These are phyloP conservation scores for Trichonephila inaurata DNA, from an alignment of 1,140 invertebrate genomes.

Conservation along the genomic window DNA sequence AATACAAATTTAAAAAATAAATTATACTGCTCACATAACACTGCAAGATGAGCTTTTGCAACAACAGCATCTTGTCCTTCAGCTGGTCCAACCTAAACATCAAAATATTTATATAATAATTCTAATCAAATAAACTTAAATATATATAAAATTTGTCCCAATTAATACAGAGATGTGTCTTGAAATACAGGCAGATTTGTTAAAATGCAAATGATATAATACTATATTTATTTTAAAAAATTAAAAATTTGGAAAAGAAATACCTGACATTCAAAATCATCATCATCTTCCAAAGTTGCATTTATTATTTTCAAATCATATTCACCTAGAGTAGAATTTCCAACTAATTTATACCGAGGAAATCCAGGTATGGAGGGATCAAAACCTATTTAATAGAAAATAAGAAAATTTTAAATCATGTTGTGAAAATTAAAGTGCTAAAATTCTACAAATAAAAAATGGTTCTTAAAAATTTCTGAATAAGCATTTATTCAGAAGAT, in stretches of 20 bases:
- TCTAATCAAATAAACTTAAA: too few species aligned
- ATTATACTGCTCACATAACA: conserved; percentile 89
- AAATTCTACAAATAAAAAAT: neutral
- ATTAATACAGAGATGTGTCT: too few species aligned
- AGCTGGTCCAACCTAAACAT: conserved; percentile 84
- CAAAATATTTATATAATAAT: too few species aligned
- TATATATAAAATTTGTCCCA: too few species aligned
- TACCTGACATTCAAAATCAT: conserved; percentile 96
- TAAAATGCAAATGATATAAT: too few species aligned
- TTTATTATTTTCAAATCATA: conserved; percentile 93
- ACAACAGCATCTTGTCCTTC: conserved; percentile 89
- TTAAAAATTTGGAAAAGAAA: neutral
- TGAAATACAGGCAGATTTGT: too few species aligned
- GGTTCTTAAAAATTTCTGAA: too few species aligned
- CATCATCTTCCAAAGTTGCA: conserved; percentile 92
- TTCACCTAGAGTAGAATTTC: conserved; percentile 88
- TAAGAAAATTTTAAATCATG: neutral
- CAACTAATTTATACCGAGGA: conserved; percentile 91
- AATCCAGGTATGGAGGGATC: conserved; percentile 91
- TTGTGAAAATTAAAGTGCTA: neutral
- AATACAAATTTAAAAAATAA: neutral
- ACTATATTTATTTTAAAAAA: neutral
- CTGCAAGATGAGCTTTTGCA: conserved; percentile 90
- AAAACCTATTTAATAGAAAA: conserved; percentile 84
- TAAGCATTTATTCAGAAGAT: too few species aligned